phyloP scores from a whole-genome alignment of 2,797 vertebrate species.

The Galagoides demidoff region DNA sequence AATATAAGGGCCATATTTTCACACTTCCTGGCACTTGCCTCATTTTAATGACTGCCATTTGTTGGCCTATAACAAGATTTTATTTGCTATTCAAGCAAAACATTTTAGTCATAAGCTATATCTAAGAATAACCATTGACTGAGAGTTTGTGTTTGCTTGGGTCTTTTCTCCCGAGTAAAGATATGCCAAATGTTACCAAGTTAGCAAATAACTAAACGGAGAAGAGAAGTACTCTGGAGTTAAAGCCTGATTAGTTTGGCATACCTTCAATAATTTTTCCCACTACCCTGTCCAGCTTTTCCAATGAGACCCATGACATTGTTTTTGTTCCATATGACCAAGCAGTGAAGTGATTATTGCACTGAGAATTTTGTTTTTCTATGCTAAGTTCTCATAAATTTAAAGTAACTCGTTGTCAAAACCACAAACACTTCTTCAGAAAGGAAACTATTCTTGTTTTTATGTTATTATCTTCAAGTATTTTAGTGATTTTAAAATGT shows the following conservation, averaged over 20 bases:
- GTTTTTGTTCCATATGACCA: neutral
- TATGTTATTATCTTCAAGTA: neutral
- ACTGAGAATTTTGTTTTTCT: slow-evolving; percentile 22
- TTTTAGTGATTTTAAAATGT: neutral
- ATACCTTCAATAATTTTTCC: neutral
- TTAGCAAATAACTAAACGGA: neutral
- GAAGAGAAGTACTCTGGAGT: neutral
- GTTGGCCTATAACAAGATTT: neutral
- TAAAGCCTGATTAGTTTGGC: neutral
- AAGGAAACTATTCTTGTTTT: neutral
- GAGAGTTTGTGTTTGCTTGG: neutral
- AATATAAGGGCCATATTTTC: slow-evolving; percentile 14
- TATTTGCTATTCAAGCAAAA: neutral
- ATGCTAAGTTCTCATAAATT: neutral
- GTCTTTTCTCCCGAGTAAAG: slow-evolving; percentile 22
- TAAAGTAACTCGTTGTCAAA: slow-evolving; percentile 10
- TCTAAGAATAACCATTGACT: neutral
- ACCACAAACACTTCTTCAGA: neutral
- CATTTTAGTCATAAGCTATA: neutral
- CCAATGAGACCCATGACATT: neutral
- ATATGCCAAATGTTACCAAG: neutral
- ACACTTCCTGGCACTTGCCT: neutral
- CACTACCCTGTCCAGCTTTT: neutral
- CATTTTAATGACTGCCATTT: neutral
- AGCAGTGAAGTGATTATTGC: neutral